A percentile compares a stretch with the other conserved stretches of the same genome.
Conservation (phyloP, 2,888 invertebrate species). For the Serrognathus titanus region DNA sequence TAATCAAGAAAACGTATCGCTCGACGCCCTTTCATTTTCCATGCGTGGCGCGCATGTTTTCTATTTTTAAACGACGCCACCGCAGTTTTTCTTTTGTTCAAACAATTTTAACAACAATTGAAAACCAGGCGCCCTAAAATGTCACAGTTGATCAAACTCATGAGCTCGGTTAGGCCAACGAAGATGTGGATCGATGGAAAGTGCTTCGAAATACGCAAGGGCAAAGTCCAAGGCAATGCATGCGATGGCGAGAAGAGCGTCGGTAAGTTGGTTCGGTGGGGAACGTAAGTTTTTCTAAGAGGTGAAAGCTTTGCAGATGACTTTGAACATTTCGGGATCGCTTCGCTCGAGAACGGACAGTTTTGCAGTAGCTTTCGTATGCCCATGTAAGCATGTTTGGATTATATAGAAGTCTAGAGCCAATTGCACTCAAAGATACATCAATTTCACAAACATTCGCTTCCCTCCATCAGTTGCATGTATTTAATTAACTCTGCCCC, state of each 20-base stretch:
- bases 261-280: conserved; percentile 10
- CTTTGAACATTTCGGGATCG: conserved; percentile 6
- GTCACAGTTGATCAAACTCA: conserved; percentile 14
- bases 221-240: not conserved
- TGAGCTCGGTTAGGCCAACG: conserved; percentile 28
- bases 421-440: not conserved
- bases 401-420: not conserved
- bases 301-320: conserved; percentile 3
- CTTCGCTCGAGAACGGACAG: conserved; percentile 3
- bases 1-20: too few relatives aligned
- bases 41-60: too few relatives aligned
- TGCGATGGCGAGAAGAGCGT: conserved; percentile 10
- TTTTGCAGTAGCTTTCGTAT: not conserved
- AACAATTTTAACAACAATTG: too few relatives aligned
- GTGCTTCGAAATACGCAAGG: conserved; percentile 32
- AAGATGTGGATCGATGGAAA: conserved; percentile 47
- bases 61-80: too few relatives aligned
- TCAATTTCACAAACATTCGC: too few relatives aligned
- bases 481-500: too few relatives aligned
- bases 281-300: not conserved
- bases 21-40: too few relatives aligned
- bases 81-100: too few relatives aligned
- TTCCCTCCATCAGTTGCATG: too few relatives aligned
- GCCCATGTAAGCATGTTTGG: conserved; percentile 1
- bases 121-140: not conserved